Evolutionary conservation across 2,888 invertebrate genomes (phyloP), one percentile per base, ranked within the genome.

Genomic region (Stenoptilia bipunctidactyla): DNA sequence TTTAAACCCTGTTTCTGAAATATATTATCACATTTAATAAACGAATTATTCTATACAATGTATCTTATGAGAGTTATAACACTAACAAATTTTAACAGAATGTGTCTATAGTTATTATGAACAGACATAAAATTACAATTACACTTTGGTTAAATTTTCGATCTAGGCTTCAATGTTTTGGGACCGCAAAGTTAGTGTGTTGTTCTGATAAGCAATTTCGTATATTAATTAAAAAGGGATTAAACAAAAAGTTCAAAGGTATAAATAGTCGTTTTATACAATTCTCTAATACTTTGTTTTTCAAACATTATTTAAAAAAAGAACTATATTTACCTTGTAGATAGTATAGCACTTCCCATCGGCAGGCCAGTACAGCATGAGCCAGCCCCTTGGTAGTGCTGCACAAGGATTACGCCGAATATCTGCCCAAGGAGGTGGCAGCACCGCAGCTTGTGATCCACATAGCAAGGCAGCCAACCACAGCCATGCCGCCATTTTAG

Each of bases 341-440:
- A 94, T 94, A 63, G 92, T 92, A 66, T 94, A 94, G 74, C 94
- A 94, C 69, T 91, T 89, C 46, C 92, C 91, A 62, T 94, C 90
- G 1, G 88, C 85, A 6, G 93, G 91, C 94, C 94, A 94, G 67
- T 90, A 93, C 40, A 94, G 85, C 61, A 93, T 85, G 56, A 94
- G 92, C 94, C 94, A 94, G 36, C 94, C 94, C 45, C 90, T 86
- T 0, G 92, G 90, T 64, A 91, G 88, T 1, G 87, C 79, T 2
- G 94, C 93, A 53, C 94, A 94, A 0, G 94, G 94, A 68, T 94
- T 94, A 53, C 88, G 85, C 46, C 87, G 85, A 1, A 92, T 90
- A 63, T 94, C 90, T 38, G 93, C 93, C 94, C 94, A 94, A 8
- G 93, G 92, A 1, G 94, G 94, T 27, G 94, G 91, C 51, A 92